A percentile compares a stretch with the other conserved stretches of the same genome.
These are phyloP conservation scores for Heterocephalus glaber DNA, from an alignment of 2,113 vertebrate species.

Conservation along the genomic window DNA sequence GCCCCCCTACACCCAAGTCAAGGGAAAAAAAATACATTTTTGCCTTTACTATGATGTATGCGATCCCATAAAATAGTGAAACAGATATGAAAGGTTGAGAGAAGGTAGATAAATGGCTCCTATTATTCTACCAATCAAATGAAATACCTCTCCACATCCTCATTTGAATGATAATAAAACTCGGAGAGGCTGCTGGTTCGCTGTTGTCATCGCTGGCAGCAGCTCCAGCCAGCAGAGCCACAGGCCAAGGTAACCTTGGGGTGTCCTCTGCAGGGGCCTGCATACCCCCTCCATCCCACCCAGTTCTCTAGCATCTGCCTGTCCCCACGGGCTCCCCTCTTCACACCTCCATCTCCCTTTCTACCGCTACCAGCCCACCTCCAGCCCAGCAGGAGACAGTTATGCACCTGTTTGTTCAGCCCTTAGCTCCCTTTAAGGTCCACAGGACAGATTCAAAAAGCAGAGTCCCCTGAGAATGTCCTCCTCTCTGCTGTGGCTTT, in stretches of 20 bases:
- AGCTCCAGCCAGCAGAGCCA: neutral
- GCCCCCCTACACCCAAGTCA: constrained; percentile 71
- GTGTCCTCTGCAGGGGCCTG: constrained; percentile 21
- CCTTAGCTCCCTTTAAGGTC: neutral
- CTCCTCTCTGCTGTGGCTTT: neutral
- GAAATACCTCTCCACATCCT: constrained; percentile 92
- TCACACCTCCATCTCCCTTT: too few relatives aligned
- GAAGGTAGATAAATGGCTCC: constrained; percentile 94
- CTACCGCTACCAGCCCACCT: neutral
- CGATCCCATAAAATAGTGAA: constrained; percentile 92
- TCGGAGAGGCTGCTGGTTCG: constrained; percentile 83
- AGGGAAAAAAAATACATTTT: constrained; percentile 90
- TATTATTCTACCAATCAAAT: constrained; percentile 95
- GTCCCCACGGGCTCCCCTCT: neutral
- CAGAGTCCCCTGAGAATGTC: fast-evolving
- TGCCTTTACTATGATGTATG: constrained; percentile 93
- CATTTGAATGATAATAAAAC: constrained; percentile 94
- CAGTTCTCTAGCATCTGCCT: neutral
- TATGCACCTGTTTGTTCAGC: neutral
- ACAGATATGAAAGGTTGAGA: constrained; percentile 94
- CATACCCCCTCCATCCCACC: neutral
- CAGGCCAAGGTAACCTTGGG: constrained; percentile 79
- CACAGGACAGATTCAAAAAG: neutral
- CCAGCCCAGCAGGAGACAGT: neutral
- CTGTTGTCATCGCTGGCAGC: constrained; percentile 84